A percentile compares a stretch with the other conserved stretches of the same genome.
Evolutionary conservation across 2,888 invertebrate species (phyloP).

Genomic region (Cylloceria caligata): DNA sequence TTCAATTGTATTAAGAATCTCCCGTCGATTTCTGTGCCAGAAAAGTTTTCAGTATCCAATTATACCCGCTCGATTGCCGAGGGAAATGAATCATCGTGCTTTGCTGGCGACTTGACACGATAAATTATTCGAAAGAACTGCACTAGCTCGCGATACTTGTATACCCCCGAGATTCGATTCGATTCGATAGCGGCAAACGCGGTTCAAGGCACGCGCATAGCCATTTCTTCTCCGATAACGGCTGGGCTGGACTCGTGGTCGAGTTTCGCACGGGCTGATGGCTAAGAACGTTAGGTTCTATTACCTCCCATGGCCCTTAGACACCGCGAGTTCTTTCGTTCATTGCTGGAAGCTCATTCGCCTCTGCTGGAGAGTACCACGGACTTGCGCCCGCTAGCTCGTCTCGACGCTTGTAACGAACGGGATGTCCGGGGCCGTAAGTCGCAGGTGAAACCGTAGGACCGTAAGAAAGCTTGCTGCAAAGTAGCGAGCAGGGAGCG

Average conservation of each 20-base stretch:
- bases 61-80: conserved; percentile 11
- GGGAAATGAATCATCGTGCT: conserved; percentile 14
- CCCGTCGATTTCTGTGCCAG: conserved; percentile 18
- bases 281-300: conserved; percentile 33
- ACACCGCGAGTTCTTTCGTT: conserved; percentile 26
- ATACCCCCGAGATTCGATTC: conserved; percentile 47
- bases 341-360: conserved; percentile 33
- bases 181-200: conserved; percentile 48
- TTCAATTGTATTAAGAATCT: neutral
- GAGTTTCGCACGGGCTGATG: conserved; percentile 31
- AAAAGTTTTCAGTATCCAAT: conserved; percentile 35
- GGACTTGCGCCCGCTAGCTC: conserved; percentile 20
- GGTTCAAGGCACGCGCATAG: conserved; percentile 8
- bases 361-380: conserved; percentile 14
- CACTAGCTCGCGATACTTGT: conserved; percentile 14
- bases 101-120: conserved; percentile 8
- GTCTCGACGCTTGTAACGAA: conserved; percentile 64
- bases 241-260: conserved; percentile 45
- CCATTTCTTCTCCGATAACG: conserved; percentile 54
- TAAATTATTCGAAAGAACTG: conserved; percentile 40
- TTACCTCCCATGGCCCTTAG: conserved; percentile 24
- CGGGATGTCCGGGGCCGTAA: conserved; percentile 68
- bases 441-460: conserved; percentile 70
- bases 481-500: conserved; percentile 31
- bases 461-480: conserved; percentile 53